phyloP scores from a whole-genome alignment of 2,113 vertebrate species.

The Mirounga angustirostris region DNA sequence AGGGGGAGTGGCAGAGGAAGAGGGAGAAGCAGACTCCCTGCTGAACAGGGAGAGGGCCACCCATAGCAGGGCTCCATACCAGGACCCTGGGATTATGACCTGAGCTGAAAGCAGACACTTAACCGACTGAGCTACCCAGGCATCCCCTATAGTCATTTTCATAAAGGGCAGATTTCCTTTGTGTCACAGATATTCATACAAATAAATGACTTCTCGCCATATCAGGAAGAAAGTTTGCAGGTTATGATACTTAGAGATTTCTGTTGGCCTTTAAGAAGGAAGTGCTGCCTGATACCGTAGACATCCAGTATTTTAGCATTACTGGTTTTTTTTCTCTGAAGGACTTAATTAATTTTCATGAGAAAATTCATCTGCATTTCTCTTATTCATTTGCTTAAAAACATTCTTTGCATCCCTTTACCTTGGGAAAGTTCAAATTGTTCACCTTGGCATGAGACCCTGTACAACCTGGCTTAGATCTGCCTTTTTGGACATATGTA shows the following conservation, averaged over 20 bases:
- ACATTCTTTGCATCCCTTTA: conserved; percentile 25
- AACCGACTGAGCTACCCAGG: neutral
- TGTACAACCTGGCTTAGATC: neutral
- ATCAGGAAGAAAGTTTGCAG: conserved; percentile 2
- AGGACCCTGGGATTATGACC: neutral
- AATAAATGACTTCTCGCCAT: neutral
- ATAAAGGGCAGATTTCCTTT: neutral
- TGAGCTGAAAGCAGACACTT: neutral
- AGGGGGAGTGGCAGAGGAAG: neutral
- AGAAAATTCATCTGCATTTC: conserved; percentile 30
- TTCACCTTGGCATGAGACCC: neutral
- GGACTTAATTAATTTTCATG: conserved; percentile 33
- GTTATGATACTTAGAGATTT: neutral
- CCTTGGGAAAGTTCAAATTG: conserved; percentile 27
- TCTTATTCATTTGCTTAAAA: conserved; percentile 57
- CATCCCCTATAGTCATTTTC: neutral
- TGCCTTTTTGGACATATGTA: neutral
- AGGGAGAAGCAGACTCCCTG: neutral
- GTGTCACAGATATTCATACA: neutral
- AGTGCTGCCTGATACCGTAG: neutral
- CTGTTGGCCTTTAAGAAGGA: neutral
- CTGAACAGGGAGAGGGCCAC: neutral
- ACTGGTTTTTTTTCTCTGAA: neutral
- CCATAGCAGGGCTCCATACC: neutral
- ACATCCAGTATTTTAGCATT: neutral